These are phyloP conservation scores for Metallyticus violacea DNA, from an alignment of 2,888 invertebrate species.

Conservation along the genomic window DNA sequence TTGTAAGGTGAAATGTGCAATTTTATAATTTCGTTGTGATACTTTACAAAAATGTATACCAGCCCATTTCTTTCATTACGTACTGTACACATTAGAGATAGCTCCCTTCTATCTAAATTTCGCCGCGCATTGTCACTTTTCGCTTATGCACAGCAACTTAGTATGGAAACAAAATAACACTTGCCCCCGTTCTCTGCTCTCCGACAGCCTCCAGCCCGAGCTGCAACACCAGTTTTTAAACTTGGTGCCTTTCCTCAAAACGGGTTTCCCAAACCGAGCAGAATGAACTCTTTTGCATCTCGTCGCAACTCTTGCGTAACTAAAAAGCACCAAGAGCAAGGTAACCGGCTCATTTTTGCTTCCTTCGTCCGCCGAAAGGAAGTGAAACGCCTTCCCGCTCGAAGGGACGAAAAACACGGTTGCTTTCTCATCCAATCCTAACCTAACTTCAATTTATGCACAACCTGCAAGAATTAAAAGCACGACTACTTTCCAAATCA, in stretches of 20 bases:
- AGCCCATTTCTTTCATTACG: too few species aligned
- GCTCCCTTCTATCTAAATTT: too few species aligned
- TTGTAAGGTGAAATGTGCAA: too few species aligned
- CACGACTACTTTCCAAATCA: too few species aligned
- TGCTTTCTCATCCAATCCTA: neutral
- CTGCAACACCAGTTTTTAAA: neutral
- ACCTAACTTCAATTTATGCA: neutral
- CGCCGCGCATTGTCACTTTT: too few species aligned
- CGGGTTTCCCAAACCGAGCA: neutral
- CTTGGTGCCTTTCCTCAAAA: too few species aligned
- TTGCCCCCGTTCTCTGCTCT: too few species aligned
- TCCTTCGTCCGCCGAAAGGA: neutral
- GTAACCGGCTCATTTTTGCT: neutral
- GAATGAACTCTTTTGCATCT: too few species aligned
- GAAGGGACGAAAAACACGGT: neutral
- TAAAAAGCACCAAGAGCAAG: neutral
- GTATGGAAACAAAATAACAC: neutral
- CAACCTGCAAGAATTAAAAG: too few species aligned
- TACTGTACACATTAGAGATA: too few species aligned
- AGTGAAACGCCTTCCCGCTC: neutral
- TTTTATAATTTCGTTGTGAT: too few species aligned
- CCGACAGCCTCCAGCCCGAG: neutral
- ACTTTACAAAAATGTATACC: too few species aligned
- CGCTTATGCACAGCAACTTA: neutral
- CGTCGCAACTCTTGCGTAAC: neutral